A percentile compares a stretch with the other conserved stretches of the same genome.
Evolutionary conservation across 1,140 invertebrate species (phyloP).

Genomic region (Drosophila pectinifera): DNA sequence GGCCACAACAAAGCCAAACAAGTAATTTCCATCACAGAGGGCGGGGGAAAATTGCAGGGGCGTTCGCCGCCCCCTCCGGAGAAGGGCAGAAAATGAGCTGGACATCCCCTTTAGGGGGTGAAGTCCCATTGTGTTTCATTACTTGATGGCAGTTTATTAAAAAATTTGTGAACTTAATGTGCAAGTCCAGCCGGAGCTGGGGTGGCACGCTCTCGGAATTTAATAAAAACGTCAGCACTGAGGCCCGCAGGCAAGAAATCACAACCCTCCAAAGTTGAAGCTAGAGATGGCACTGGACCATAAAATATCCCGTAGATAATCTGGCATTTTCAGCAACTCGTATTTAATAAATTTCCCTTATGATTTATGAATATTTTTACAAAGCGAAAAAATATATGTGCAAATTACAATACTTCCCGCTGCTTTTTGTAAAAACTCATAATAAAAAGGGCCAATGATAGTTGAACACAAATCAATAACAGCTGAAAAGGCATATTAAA

Average conservation of each 20-base stretch:
- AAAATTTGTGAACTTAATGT: slow-evolving; percentile 75
- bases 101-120: slow-evolving; percentile 21
- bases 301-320: background rate
- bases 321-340: background rate
- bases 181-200: slow-evolving; percentile 13
- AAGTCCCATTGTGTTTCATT: slow-evolving; percentile 67
- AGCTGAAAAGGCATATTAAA: background rate
- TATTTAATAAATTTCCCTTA: background rate
- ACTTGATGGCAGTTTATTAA: slow-evolving; percentile 74
- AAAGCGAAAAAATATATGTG: background rate
- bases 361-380: background rate
- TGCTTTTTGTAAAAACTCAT: background rate
- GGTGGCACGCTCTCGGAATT: slow-evolving; percentile 46
- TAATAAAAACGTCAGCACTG: slow-evolving; percentile 70
- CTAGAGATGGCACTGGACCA: slow-evolving; percentile 25
- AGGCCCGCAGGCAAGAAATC: slow-evolving; percentile 49
- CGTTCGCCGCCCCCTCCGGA: slow-evolving; percentile 19
- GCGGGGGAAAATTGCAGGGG: slow-evolving; percentile 46
- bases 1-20: slow-evolving; percentile 68
- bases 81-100: slow-evolving; percentile 18
- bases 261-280: slow-evolving; percentile 46
- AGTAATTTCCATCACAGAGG: slow-evolving; percentile 61
- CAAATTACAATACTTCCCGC: background rate
- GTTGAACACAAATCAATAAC: background rate
- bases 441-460: background rate